Evolutionary conservation across 37 sponge, comb jelly and placozoan species (phyloP).

Genomic region (Ianthella basta): DNA sequence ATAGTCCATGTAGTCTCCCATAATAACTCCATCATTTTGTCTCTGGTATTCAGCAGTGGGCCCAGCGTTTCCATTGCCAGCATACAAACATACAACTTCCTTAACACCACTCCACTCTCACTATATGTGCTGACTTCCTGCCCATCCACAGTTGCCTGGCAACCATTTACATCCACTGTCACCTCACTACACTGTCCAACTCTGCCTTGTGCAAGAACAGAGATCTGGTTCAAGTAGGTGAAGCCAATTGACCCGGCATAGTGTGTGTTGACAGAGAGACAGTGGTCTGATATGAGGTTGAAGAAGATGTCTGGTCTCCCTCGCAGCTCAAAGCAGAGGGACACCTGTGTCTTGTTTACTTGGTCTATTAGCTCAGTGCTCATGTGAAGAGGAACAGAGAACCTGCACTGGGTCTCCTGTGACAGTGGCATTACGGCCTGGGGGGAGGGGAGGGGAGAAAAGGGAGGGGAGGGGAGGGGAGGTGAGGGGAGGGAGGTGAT

Average conservation of each 20-base stretch:
- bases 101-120: background rate
- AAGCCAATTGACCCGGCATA: background rate
- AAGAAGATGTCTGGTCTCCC: constrained; percentile 4
- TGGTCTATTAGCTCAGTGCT: background rate
- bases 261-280: constrained; percentile 9
- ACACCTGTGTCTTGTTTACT: background rate
- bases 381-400: background rate
- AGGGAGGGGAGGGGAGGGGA: too few relatives aligned
- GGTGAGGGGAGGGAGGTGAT: too few relatives aligned
- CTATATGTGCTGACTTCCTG: background rate
- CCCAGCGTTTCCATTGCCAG: constrained; percentile 6
- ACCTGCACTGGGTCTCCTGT: constrained; percentile 13
- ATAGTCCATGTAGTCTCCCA: constrained; percentile 11
- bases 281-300: constrained; percentile 18
- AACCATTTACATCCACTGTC: background rate
- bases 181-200: background rate
- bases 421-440: background rate
- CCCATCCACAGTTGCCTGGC: background rate
- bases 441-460: too few relatives aligned
- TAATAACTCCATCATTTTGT: constrained; percentile 7
- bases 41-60: constrained; percentile 6
- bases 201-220: background rate
- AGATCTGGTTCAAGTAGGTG: background rate
- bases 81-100: background rate
- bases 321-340: constrained; percentile 1